Evolutionary conservation across 2,113 vertebrate species (phyloP).

Genomic region (Ammodytes dubius): DNA sequence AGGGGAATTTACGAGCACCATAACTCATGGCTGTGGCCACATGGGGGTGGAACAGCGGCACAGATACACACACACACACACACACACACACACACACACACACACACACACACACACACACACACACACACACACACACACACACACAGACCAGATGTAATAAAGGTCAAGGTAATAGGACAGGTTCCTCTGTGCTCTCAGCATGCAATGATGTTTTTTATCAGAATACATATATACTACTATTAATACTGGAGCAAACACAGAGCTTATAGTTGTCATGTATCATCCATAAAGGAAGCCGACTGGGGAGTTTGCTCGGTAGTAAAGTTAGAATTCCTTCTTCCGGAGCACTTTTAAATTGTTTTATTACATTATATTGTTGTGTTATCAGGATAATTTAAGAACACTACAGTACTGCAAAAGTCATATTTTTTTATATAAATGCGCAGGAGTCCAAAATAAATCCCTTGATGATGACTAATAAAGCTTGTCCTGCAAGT

Average conservation of each 20-base stretch:
- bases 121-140: conserved; percentile 18
- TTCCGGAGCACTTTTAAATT: not conserved
- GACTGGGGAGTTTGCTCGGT: conserved; percentile 16
- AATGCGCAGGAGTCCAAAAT: conserved; percentile 31
- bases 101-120: conserved; percentile 21
- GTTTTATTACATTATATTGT: not conserved
- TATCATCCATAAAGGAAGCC: conserved; percentile 36
- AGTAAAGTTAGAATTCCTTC: not conserved
- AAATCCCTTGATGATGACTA: conserved; percentile 43
- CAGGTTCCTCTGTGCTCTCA: conserved; percentile 41
- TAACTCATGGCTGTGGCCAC: conserved; percentile 59
- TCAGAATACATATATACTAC: not conserved
- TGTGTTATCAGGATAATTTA: conserved; percentile 5
- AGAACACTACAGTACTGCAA: conserved; percentile 14
- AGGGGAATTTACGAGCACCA: conserved; percentile 60
- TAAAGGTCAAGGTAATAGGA: conserved; percentile 59
- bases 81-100: conserved; percentile 15
- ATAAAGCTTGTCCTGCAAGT: conserved; percentile 48
- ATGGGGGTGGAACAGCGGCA: conserved; percentile 56
- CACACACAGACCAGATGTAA: conserved; percentile 33
- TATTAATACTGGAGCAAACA: not conserved
- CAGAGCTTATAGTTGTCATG: conserved; percentile 24
- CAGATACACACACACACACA: conserved; percentile 11
- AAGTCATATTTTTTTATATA: conserved; percentile 2
- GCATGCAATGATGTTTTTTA: conserved; percentile 29